Evolutionary conservation across 64 coral and sea anemone genomes (phyloP), one percentile per base, ranked within the genome.

Genomic region (Catalaphyllia jardinei): DNA sequence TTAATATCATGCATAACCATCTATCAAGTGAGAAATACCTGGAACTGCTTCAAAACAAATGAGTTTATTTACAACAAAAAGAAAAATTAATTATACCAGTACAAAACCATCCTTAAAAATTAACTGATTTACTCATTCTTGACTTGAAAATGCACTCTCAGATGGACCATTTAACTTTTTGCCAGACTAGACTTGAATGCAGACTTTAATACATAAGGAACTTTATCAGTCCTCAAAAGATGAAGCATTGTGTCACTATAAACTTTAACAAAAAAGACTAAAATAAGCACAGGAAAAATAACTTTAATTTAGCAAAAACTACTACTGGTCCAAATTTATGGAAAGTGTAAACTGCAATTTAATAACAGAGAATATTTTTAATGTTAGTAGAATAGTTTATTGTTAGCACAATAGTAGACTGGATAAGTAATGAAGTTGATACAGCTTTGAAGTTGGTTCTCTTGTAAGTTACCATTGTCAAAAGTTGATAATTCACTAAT

Each of bases 1-100:
- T 57, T 57, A 12, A 57, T 57, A 57, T 57, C 54, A 57, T 57
- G 54, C 12, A 57, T 57, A 57, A 12, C 7, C 42, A 46, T 57
- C 54, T 57, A 13, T 13, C 3, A 57, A 57, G 54, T 57, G 54
- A 57, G 54, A 57, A 54, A 16, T 12, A 57, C 54, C 54, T 14
- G 11, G 39, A 31, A 85, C 24, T 63, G 8, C 63, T 50, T 85
- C 81, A 71, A 85, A 85, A 85, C 62, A 85, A 85, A 85, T 39
- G 4, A n/a, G 63, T 85, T 85, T 85, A 85, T 85, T 85, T 85
- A 85, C 81, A 85, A 85, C 81, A 67, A 71, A 85, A 31, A 22
- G 13, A 38, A 57, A 35, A 69, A 24, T 27, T 27, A 69, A 35
- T 64, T 64, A 71, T 71, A 71, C 62, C 38, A 85, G 62, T 85